Base-by-base conservation (phyloP, 2,888 invertebrate species). In the Scrobipalpa atriplicella region DNA sequence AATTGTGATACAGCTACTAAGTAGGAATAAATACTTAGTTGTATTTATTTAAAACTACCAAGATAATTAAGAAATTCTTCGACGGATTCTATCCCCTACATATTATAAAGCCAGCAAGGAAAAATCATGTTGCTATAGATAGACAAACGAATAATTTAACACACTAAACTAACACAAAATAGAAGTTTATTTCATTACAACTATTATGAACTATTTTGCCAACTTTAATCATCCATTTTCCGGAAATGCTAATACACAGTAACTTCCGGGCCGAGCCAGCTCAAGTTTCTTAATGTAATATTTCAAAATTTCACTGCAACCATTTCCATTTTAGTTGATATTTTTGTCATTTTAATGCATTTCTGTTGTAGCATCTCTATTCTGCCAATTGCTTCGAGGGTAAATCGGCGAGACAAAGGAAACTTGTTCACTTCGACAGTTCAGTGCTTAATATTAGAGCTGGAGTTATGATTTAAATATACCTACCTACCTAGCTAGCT, bases 281-380 rank as follows among this genome's bases (percentile, higher is more conserved):
- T 68, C 71, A 86, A 85, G 81, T 86, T 86, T 81, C 79, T 81
- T 83, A 84, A 85, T 86, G 82, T 83, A 80, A 82, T 82, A 82
- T 79, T 80, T 75, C 70, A 71, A 77, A 82, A 85, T 77, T 83
- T 80, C 51, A 63, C 11, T 5, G 41, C 19, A 36, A 6, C 21
- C 47, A 51, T 36, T 63, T 78, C 79, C 79, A 83, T 81, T 83
- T 77, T 75, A 70, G 71, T 72, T 71, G 71, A 18, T 62, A 63
- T 71, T 72, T 73, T 75, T 73, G 62, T 64, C 62, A 62, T 54
- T 56, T 67, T 67, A 67, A 65, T 62, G 66, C 66, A 69, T 58
- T 68, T 67, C 39, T 64, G 54, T 39, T 64, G 54, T 64, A 21
- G 10, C 10, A 56, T 3, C 19, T 56, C 3, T 19, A 11, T 56